Evolutionary conservation across 2,888 invertebrate species (phyloP).

Genomic region (Polyommatus icarus): DNA sequence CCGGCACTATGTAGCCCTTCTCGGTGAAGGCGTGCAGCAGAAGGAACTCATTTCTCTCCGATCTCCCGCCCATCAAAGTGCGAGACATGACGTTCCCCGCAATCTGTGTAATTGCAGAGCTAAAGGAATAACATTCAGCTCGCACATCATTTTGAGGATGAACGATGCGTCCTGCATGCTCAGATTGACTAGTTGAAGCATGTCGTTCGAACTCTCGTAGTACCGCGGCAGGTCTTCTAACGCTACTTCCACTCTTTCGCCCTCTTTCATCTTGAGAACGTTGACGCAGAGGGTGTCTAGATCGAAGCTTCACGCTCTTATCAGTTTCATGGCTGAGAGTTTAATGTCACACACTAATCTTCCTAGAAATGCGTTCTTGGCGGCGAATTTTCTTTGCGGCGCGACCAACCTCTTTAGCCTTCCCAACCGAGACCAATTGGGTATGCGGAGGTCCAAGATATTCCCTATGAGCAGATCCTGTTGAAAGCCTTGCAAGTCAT

Average conservation of each 20-base stretch:
- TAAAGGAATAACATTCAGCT: slow-evolving; percentile 95
- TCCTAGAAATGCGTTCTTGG: slow-evolving; percentile 84
- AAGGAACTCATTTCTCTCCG: slow-evolving; percentile 97
- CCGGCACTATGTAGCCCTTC: slow-evolving; percentile 95
- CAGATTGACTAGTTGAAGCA: slow-evolving; percentile 84
- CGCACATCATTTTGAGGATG: slow-evolving; percentile 92
- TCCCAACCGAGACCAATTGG: slow-evolving; percentile 95
- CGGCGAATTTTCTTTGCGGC: slow-evolving; percentile 77
- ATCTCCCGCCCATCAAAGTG: slow-evolving; percentile 96
- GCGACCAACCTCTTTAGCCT: slow-evolving; percentile 86
- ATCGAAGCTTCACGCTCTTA: slow-evolving; percentile 95
- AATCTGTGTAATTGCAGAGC: slow-evolving; percentile 98
- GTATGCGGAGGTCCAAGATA: slow-evolving; percentile 85
- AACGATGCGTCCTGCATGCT: slow-evolving; percentile 93
- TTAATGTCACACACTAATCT: slow-evolving; percentile 95
- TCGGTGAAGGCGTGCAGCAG: slow-evolving; percentile 97
- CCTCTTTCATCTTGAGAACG: slow-evolving; percentile 87
- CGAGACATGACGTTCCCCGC: slow-evolving; percentile 96
- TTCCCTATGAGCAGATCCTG: slow-evolving; percentile 94
- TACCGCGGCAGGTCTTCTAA: slow-evolving; percentile 85
- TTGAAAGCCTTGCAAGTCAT: slow-evolving; percentile 94
- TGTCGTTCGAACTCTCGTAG: slow-evolving; percentile 82
- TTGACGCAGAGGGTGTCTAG: slow-evolving; percentile 88
- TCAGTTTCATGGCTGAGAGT: slow-evolving; percentile 95
- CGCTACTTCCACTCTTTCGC: slow-evolving; percentile 84